Evolutionary conservation across 2,113 vertebrate genomes (phyloP), one percentile per base, ranked within the genome.

Genomic region (Psittacula cyanocephala): DNA sequence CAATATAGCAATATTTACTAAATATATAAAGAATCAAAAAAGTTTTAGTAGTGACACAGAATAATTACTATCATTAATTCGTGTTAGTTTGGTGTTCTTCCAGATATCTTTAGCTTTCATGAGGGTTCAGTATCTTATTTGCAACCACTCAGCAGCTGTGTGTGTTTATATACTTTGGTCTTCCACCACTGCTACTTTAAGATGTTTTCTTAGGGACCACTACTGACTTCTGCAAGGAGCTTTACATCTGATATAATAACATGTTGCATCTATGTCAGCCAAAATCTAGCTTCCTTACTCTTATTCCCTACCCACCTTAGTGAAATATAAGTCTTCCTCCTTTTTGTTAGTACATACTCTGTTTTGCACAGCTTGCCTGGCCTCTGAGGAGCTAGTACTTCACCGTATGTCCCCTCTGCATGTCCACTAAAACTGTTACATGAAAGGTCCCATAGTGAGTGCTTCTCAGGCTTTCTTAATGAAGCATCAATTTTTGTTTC

Each of bases 61-160:
- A 69, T 39, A 91, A 60, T 53, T 75, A 1, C 6, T 60, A 2
- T 24, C 11, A 81, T 74, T 57, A 60, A 71, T 75, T 59, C 86
- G 31, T 57, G 4, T 3, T 71, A 28, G 3, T 12, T 65, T 69
- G 12, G 8, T 29, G 13, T 13, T 69, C 24, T 72, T 62, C 13
- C 35, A 60, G 8, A 10, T 76, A 13, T n/a, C 8, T 82, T 28
- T 59, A 9, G 49, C n/a, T 65, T 76, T 90, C 22, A 41, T 0
- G 3, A 44, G 35, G 25, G 11, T 43, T 85, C 47, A 57, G 14
- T 62, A 65, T 62, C 8, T 15, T 13, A 13, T 10, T 39, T 9
- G 23, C 44, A 76, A 68, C 6, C 3, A 25, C 8, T 49, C 23
- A 71, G 23, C 1, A 0, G 2, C 13, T 44, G 0, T 47, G 6